These are phyloP conservation scores for Cryptotis parvus DNA, from an alignment of 2,113 vertebrate species.

Conservation along the genomic window DNA sequence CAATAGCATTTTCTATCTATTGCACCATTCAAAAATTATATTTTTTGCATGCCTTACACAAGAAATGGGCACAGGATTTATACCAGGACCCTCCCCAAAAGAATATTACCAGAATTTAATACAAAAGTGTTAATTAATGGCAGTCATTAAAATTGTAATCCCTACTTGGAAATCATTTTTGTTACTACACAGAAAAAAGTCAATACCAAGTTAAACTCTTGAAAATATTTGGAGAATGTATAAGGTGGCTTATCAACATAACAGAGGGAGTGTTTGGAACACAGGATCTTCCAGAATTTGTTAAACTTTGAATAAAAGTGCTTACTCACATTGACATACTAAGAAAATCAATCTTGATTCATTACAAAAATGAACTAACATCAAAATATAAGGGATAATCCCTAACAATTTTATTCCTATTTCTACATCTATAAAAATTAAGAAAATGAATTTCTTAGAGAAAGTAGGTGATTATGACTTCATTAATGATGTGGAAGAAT, in stretches of 20 bases:
- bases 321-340: constrained; percentile 48
- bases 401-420: constrained; percentile 32
- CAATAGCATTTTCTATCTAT: too few species aligned
- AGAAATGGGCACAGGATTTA: constrained; percentile 52
- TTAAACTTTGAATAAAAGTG: constrained; percentile 66
- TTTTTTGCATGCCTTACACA: background rate
- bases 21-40: too few species aligned
- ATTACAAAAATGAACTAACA: background rate
- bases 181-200: constrained; percentile 70
- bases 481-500: background rate
- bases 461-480: background rate
- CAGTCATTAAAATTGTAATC: constrained; percentile 78
- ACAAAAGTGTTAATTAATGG: constrained; percentile 67
- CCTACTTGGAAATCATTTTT: constrained; percentile 77
- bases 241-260: constrained; percentile 76
- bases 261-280: constrained; percentile 76
- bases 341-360: background rate
- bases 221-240: constrained; percentile 80
- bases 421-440: constrained; percentile 43
- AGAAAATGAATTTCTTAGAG: background rate
- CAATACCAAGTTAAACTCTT: constrained; percentile 77
- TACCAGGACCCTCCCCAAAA: constrained; percentile 75
- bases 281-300: constrained; percentile 77
- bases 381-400: background rate
- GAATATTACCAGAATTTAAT: constrained; percentile 75